A percentile compares a stretch with the other conserved stretches of the same genome.
Evolutionary conservation across 2,797 vertebrate species (phyloP).

Genomic region (Ateles fusciceps): DNA sequence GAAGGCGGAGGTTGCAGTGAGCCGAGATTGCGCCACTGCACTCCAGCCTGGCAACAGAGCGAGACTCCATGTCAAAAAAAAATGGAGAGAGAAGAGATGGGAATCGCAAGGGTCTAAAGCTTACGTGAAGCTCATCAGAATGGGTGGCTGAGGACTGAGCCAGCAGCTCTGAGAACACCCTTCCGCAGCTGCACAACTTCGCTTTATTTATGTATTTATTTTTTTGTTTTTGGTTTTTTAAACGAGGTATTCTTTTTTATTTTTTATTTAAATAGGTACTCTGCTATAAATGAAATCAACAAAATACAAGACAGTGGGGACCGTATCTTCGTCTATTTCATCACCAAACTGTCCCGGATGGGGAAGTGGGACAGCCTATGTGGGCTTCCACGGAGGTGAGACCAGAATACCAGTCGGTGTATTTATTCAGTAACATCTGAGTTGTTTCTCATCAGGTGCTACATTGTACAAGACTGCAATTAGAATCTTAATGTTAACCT

Average conservation of each 20-base stretch:
- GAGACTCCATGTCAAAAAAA: no score
- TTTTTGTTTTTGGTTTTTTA: neutral
- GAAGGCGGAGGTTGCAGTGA: no score
- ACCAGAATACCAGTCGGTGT: fast-evolving
- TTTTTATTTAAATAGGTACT: constrained; percentile 86
- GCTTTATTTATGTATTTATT: fast-evolving
- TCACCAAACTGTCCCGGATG: constrained; percentile 93
- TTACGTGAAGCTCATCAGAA: neutral
- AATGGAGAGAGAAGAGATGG: no score
- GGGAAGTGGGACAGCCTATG: constrained; percentile 90
- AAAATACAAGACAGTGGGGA: constrained; percentile 82
- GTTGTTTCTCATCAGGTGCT: neutral
- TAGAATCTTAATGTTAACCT: neutral
- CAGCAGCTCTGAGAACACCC: fast-evolving
- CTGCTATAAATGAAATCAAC: constrained; percentile 94
- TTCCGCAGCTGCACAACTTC: fast-evolving
- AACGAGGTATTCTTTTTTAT: constrained; percentile 86
- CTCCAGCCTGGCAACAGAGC: no score
- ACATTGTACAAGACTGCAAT: no score
- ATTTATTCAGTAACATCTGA: fast-evolving
- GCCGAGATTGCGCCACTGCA: no score
- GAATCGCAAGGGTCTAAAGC: neutral
- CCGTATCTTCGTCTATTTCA: constrained; percentile 91
- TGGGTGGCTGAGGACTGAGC: no score
- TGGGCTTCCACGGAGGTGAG: constrained; percentile 95